Evolutionary conservation across 2,888 invertebrate species (phyloP).

Genomic region (Alloplasta piceator): DNA sequence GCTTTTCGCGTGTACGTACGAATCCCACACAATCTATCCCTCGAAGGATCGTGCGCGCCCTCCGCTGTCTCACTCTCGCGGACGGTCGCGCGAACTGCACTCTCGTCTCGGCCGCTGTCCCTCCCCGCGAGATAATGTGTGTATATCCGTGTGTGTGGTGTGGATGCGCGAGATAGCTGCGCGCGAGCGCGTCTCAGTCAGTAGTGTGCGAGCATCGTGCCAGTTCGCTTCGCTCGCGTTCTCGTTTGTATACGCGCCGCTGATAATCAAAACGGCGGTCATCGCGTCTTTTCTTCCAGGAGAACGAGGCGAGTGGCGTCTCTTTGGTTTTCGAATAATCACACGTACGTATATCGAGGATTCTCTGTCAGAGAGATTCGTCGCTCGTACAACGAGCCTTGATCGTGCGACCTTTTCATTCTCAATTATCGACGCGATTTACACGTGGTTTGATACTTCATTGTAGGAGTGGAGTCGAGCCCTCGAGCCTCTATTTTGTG

Average conservation of each 20-base stretch:
- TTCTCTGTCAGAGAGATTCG: no score
- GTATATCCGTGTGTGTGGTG: slow-evolving; percentile 3
- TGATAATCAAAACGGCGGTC: no score
- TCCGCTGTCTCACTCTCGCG: slow-evolving; percentile 28
- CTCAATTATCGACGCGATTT: no score
- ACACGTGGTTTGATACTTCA: no score
- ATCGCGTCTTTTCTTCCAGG: no score
- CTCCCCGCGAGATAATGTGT: background rate
- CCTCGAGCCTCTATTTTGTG: slow-evolving; percentile 41
- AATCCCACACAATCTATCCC: slow-evolving; percentile 25
- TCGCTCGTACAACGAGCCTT: no score
- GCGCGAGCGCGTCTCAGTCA: slow-evolving; percentile 59
- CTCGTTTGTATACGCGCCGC: slow-evolving; percentile 22
- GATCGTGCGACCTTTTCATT: no score
- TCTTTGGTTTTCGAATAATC: no score
- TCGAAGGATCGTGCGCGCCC: background rate
- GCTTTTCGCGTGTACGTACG: no score
- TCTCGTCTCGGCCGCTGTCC: slow-evolving; percentile 36
- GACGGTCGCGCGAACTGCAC: slow-evolving; percentile 49
- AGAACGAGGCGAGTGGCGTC: no score
- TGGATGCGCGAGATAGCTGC: slow-evolving; percentile 8
- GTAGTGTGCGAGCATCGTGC: slow-evolving; percentile 56
- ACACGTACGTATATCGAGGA: no score
- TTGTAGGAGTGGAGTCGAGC: slow-evolving; percentile 53
- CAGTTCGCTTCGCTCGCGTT: slow-evolving; percentile 63